Base-by-base conservation (phyloP, 2,797 vertebrate genomes). In the Notamacropus eugenii region DNA sequence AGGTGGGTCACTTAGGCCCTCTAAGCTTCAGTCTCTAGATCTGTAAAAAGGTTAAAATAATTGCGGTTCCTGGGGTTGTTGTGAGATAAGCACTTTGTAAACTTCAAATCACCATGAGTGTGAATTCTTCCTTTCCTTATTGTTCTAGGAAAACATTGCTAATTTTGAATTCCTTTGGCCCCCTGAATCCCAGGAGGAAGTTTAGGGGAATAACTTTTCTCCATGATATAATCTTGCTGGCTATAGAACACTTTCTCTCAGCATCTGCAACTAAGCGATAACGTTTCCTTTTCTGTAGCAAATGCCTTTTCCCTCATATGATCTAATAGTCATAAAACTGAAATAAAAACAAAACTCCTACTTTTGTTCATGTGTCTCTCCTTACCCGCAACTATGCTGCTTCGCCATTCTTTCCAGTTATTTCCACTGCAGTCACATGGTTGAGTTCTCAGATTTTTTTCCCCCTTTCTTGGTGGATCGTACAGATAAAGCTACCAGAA, bases 171-270 rank as follows among this genome's bases (percentile, higher is more conserved):
- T 92, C 54, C 12, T 94, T 67, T 58, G 55, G 19, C 50, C 62
- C n/a, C 54, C 14, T 58, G 34, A 28, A 59, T 95, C 1, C 9
- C 12, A 92, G 46, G 90, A 92, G 92, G 95, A 93, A 94, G 55
- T 91, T 91, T 55, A 93, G 93, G 50, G 55, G 95, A 94, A 92
- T 93, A 5, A 13, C 94, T 98, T 96, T 19, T 96, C 1, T 94
- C 90, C 46, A 40, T 55, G 93, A 92, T 92, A 55, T 46, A 93
- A 97, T 96, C 31, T 96, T 96, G 22, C 46, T 96, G 92, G 54
- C 56, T 93, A 96, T 92, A 96, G 58, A 95, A 0, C 5, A 34
- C 94, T n/a, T 91, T 96, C 94, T 57, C 11, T 94, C 4, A 54
- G 34, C 54, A 90, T 95, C 93, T 92, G 67, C 29, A 82, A 58